Conservation (phyloP, 2,113 vertebrate genomes). For the Elaphurus davidianus region DNA sequence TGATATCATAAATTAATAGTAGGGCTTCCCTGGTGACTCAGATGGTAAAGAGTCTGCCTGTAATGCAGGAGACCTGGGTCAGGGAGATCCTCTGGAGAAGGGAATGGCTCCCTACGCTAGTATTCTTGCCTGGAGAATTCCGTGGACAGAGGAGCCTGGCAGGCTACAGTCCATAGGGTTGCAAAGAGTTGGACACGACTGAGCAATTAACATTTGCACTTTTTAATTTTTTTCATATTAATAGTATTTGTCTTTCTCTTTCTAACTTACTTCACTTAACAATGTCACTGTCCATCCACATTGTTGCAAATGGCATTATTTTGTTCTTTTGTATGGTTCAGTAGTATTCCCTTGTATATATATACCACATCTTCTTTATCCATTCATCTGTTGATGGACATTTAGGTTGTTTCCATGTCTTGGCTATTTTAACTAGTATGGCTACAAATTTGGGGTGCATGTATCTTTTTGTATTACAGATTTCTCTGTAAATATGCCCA, state of each 20-base stretch:
- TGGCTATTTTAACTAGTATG: background rate
- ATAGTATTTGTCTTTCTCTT: background rate
- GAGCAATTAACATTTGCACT: background rate
- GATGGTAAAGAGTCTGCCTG: background rate
- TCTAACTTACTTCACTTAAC: background rate
- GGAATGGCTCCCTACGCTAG: background rate
- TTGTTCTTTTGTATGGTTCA: background rate
- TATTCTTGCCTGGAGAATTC: background rate
- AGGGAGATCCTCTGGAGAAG: background rate
- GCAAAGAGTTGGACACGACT: background rate
- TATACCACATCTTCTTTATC: background rate
- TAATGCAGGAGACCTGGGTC: background rate
- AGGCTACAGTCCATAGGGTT: background rate
- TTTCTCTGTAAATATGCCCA: background rate
- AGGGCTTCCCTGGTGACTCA: background rate
- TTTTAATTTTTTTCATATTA: background rate
- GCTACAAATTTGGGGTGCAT: background rate
- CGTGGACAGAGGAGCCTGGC: background rate
- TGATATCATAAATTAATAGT: background rate
- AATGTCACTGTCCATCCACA: background rate
- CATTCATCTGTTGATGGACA: background rate
- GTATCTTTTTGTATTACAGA: background rate
- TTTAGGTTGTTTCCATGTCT: background rate
- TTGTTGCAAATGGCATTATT: background rate
- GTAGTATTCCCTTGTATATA: background rate